A percentile compares a stretch with the other conserved stretches of the same genome.
These are phyloP conservation scores for Pegoplata infirma DNA, from an alignment of 2,888 invertebrate genomes.

Conservation along the genomic window DNA sequence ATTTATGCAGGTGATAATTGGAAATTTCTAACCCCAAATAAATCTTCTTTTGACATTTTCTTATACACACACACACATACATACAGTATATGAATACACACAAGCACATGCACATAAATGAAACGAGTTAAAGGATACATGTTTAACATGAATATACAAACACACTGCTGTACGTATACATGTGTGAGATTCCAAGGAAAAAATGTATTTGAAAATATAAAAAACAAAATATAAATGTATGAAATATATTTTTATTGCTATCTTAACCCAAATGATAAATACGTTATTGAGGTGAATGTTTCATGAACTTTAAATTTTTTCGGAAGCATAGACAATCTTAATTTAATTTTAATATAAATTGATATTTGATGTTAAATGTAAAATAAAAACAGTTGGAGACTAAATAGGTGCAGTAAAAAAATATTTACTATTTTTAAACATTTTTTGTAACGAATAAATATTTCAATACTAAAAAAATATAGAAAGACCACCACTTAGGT, in stretches of 20 bases:
- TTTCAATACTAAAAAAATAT: no score
- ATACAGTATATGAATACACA: background rate
- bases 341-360: conserved; percentile 1
- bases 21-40: conserved; percentile 59
- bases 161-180: no score
- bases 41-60: conserved; percentile 60
- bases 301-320: background rate
- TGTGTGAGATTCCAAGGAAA: no score
- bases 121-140: conserved; percentile 23
- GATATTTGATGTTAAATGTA: background rate
- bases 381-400: no score
- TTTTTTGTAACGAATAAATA: no score
- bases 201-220: no score
- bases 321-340: background rate
- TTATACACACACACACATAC: conserved; percentile 13
- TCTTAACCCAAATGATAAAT: background rate
- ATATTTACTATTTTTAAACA: no score
- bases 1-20: conserved; percentile 63
- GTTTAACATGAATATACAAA: conserved; percentile 8
- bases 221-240: no score
- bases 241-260: no score
- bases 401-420: no score
- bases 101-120: background rate
- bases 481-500: no score
- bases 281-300: background rate